Base-by-base conservation (phyloP, 2,797 vertebrate species). In the Alcedo quadribrachys region DNA sequence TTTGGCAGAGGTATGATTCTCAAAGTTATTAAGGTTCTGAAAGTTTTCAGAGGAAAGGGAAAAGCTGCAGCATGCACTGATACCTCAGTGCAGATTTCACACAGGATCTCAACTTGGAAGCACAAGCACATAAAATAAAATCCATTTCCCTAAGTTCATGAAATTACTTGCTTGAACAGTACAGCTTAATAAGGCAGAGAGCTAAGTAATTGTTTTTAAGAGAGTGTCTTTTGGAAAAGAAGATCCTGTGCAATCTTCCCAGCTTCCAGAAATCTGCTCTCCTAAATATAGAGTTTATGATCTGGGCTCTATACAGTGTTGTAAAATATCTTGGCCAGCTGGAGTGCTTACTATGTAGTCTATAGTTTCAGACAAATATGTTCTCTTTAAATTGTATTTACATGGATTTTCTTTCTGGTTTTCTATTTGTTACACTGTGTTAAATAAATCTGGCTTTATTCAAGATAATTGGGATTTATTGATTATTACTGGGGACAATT, bases 401-500 rank as follows among this genome's bases (percentile, higher is more conserved):
- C 91, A 95, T 95, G 88, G 95, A 94, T 96, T 95, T 96, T 95
- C 93, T 83, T 96, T 95, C 94, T 89, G 92, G 37, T 87, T 95
- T 95, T 96, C 92, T 95, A 94, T 95, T 96, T 96, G 92, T 94
- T 96, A 95, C 79, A 86, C 74, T 86, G 75, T 84, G 94, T 90
- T 97, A 97, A 96, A 96, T 96, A 96, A 96, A 96, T 93, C 90
- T 95, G 93, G 76, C 92, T 95, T 96, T 96, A 97, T 97, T 95
- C 94, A 96, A 94, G 93, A 94, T 96, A 96, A 96, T 96, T 96
- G 87, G 89, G 95, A 93, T 95, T 94, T 96, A 97, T 97, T 95
- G 96, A 94, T 93, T 95, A 92, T 93, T 96, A 95, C 85, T 94
- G 91, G 87, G 91, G 92, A 95, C 94, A 96, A 91, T 95, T 94